phyloP scores from a whole-genome alignment of 2,888 invertebrate species.

The Plagodis dolabraria region DNA sequence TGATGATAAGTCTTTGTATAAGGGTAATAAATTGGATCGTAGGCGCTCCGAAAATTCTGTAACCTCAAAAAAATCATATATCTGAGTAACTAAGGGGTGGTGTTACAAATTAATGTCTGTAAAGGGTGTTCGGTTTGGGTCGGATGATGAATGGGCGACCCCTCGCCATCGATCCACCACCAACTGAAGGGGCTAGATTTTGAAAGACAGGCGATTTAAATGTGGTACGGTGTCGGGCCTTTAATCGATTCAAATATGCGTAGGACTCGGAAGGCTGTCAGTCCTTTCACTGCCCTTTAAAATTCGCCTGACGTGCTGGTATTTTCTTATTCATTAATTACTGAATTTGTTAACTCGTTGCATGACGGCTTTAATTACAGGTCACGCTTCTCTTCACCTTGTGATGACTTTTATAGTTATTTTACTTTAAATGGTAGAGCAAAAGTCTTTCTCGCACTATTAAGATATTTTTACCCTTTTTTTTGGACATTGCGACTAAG shows the following conservation, averaged over 20 bases:
- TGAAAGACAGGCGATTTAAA: conserved; percentile 47
- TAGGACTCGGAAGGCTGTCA: background rate
- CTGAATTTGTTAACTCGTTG: too few relatives aligned
- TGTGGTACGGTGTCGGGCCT: conserved; percentile 11
- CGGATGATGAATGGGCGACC: conserved; percentile 60
- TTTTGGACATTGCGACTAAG: too few relatives aligned
- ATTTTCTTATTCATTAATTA: background rate
- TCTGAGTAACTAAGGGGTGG: conserved; percentile 23
- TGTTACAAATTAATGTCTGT: conserved; percentile 39
- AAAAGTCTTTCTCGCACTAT: too few relatives aligned
- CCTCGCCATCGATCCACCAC: conserved; percentile 61
- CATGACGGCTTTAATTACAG: too few relatives aligned
- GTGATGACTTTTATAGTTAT: too few relatives aligned
- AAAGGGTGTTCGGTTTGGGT: conserved; percentile 51
- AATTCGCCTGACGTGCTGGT: background rate
- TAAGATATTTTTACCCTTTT: too few relatives aligned
- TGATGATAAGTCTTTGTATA: too few relatives aligned
- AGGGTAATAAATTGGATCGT: conserved; percentile 3
- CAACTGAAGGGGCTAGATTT: conserved; percentile 47
- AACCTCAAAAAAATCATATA: conserved; percentile 18
- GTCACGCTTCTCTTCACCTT: too few relatives aligned
- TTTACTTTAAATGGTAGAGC: too few relatives aligned
- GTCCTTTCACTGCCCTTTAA: background rate
- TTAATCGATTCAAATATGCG: conserved; percentile 18
- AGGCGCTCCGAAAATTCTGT: conserved; percentile 6